These are phyloP conservation scores for Saiga tatarica DNA, from an alignment of 2,113 vertebrate genomes.

Conservation along the genomic window DNA sequence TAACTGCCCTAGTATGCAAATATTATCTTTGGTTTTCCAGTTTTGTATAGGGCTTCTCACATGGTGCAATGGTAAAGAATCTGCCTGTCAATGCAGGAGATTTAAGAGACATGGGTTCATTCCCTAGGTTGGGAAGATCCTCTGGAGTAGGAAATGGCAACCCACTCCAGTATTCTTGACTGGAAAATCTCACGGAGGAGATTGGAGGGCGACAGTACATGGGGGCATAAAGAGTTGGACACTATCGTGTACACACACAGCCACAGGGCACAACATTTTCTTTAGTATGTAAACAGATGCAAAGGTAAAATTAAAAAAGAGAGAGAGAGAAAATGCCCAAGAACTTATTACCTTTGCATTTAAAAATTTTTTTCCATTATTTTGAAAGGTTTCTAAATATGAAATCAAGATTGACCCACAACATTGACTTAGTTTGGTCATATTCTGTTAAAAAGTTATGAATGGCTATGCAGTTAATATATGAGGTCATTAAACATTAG, in stretches of 20 bases:
- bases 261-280: neutral
- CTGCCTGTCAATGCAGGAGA: neutral
- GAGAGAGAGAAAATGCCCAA: neutral
- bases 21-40: neutral
- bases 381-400: neutral
- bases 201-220: neutral
- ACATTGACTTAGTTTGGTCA: neutral
- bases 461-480: neutral
- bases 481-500: neutral
- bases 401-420: neutral
- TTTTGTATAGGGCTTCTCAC: neutral
- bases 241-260: neutral
- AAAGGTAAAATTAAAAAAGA: neutral
- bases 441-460: neutral
- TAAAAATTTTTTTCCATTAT: neutral
- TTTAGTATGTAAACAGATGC: neutral
- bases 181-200: rapidly evolving
- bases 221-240: neutral
- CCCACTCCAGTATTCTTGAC: neutral
- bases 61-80: neutral
- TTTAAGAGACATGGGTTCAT: neutral
- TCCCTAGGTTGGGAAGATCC: neutral
- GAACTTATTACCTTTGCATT: neutral
- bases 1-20: neutral
- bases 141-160: neutral